Evolutionary conservation across 2,888 invertebrate species (phyloP).

Genomic region (Asteroscopus sphinx): DNA sequence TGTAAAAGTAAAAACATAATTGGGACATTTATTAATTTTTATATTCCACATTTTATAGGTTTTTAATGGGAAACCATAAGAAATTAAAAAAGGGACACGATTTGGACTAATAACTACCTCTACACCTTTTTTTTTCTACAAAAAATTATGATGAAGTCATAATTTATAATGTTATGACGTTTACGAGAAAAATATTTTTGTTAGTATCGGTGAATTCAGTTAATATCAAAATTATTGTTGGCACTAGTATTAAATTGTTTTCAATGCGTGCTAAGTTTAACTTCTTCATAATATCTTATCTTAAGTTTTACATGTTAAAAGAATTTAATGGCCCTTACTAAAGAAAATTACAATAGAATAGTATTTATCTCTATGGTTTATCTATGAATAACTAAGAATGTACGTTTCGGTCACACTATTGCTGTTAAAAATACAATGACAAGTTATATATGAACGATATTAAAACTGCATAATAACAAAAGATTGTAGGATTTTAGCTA

Average conservation of each 20-base stretch:
- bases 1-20: slow-evolving; percentile 28
- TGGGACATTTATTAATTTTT: slow-evolving; percentile 55
- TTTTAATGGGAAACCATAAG: slow-evolving; percentile 56
- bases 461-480: slow-evolving; percentile 12
- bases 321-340: slow-evolving; percentile 45
- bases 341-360: slow-evolving; percentile 38
- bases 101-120: slow-evolving; percentile 39
- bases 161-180: slow-evolving; percentile 48
- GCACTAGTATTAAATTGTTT: slow-evolving; percentile 7
- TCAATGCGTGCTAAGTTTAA: slow-evolving; percentile 19
- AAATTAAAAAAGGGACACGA: slow-evolving; percentile 51
- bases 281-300: slow-evolving; percentile 28
- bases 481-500: slow-evolving; percentile 4
- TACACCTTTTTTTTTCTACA: slow-evolving; percentile 13
- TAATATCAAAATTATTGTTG: slow-evolving; percentile 34
- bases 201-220: slow-evolving; percentile 39
- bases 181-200: slow-evolving; percentile 44
- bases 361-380: slow-evolving; percentile 17
- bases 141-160: slow-evolving; percentile 41
- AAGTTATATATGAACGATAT: slow-evolving; percentile 22
- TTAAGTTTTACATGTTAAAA: slow-evolving; percentile 20
- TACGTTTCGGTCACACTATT: slow-evolving; percentile 4
- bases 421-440: slow-evolving; percentile 11
- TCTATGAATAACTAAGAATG: slow-evolving; percentile 26
- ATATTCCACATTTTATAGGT: slow-evolving; percentile 55